Evolutionary conservation across 2,888 invertebrate species (phyloP), one percentile per base, ranked within the genome.

Genomic region (Saturnia japonica): DNA sequence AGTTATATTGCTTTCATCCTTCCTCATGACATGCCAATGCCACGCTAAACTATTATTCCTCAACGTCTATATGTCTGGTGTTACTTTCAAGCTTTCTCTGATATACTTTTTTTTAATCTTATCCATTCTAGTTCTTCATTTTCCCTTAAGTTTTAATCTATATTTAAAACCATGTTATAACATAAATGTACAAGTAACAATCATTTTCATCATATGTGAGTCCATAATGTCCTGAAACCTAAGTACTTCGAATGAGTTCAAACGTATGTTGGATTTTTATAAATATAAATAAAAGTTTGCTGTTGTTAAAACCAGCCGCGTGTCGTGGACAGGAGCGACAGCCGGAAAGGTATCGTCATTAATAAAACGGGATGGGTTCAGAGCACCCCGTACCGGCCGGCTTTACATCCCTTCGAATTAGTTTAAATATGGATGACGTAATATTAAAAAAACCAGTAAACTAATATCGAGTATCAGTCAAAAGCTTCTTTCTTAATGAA

Each of bases 341-440:
- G 73, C 77, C 81, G 85, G 82, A 78, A 77, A 73, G 76, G 73
- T 75, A 82, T 83, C 73, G 80, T 57, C 43, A 70, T 68, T 77
- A 81, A 79, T 75, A 76, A 76, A 74, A 68, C 40, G 51, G 68
- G 69, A 66, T 45, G 68, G 60, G 40, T n/a, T 67, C 64, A 22
- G 19, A 11, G 40, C 47, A 66, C 62, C 54, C 16, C 40, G n/a
- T 19, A 51, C 51, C 57, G 25, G 22, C 28, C 66, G 42, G 43
- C 42, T 42, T 42, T 22, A 66, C 40, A 42, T 42, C 70, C 42
- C 66, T 40, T 42, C 42, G 70, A 51, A 47, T 47, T 51, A 66
- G 28, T 40, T 40, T 60, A 43, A 57, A 22, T 28, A 28, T 28
- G 25, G 57, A 60, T 60, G 25, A 28, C 28, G 57, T 57, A 25